Evolutionary conservation across 2,113 vertebrate genomes (phyloP), one percentile per base, ranked within the genome.

Genomic region (Megalops atlanticus): DNA sequence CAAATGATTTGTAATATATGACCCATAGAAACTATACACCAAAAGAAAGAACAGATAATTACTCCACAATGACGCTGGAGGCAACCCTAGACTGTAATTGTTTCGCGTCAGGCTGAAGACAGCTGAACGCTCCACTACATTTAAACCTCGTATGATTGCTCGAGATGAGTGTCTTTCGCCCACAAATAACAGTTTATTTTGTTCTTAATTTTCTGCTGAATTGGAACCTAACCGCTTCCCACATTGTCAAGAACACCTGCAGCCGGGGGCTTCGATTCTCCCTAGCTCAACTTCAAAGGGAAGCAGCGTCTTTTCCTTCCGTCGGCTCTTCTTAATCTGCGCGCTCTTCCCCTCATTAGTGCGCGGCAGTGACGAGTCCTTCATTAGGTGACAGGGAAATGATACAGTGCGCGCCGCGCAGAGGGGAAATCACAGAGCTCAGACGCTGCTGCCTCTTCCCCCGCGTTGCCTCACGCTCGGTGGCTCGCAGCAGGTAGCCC

Each of bases 341-440:
- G 93, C 95, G 83, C 90, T 94, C 96, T 96, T 97, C 96, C 95
- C 95, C 96, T 97, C 96, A 97, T 94, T 94, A 95, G 85, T 38
- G 88, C 78, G 84, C 91, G 4, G 91, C 93, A 94, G 95, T 95
- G 95, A 92, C 95, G 94, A 96, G 96, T 96, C 95, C 95, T 93
- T 97, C 95, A 97, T 97, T 96, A 96, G 94, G 93, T 96, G 98
- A 97, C 96, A 95, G 94, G 95, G 94, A 99, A 98, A 99, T 99
- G 96, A 99, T 97, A 99, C 94, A 92, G 94, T 96, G 94, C 94
- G 92, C 90, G 92, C 90, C 89, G 94, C 95, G 96, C 96, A 95
- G 94, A 94, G 95, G 97, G 96, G 96, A 98, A 98, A 98, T 97
- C 96, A 96, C 95, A 95, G 96, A 96, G 83, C 74, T n/a, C 73